Evolutionary conservation across 2,113 vertebrate species (phyloP).

Genomic region (Ondatra zibethicus): DNA sequence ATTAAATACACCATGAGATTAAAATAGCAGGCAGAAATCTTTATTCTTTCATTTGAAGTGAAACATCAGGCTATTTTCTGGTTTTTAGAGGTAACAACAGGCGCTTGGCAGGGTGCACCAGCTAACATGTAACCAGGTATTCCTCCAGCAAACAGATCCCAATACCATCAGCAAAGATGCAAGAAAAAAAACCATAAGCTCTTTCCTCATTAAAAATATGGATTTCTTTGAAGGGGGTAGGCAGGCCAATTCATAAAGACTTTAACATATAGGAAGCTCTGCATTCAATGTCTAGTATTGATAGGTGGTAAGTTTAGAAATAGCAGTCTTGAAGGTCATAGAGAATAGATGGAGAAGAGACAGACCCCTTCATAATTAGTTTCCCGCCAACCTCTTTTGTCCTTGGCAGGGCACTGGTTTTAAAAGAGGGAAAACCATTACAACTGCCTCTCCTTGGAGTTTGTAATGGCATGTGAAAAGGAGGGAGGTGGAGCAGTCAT

Average conservation of each 20-base stretch:
- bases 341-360: neutral
- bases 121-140: slow-evolving; percentile 13
- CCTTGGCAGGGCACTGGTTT: neutral
- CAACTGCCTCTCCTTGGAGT: neutral
- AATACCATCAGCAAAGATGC: neutral
- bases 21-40: slow-evolving; percentile 62
- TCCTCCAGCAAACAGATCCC: slow-evolving; percentile 39
- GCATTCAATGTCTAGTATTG: neutral
- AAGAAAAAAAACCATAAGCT: neutral
- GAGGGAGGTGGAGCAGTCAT: neutral
- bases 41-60: slow-evolving; percentile 61
- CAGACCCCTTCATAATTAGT: neutral
- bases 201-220: slow-evolving; percentile 28
- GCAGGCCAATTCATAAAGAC: neutral
- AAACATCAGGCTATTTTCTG: slow-evolving; percentile 44
- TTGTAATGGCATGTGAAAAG: neutral
- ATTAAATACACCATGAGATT: slow-evolving; percentile 63
- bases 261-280: neutral
- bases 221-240: neutral
- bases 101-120: neutral
- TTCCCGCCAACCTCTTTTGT: too few relatives aligned
- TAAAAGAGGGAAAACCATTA: neutral
- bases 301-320: neutral
- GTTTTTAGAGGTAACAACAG: slow-evolving; percentile 65
- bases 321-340: neutral